These are phyloP conservation scores for Marronus borbonicus DNA, from an alignment of 2,888 invertebrate genomes.

Conservation along the genomic window DNA sequence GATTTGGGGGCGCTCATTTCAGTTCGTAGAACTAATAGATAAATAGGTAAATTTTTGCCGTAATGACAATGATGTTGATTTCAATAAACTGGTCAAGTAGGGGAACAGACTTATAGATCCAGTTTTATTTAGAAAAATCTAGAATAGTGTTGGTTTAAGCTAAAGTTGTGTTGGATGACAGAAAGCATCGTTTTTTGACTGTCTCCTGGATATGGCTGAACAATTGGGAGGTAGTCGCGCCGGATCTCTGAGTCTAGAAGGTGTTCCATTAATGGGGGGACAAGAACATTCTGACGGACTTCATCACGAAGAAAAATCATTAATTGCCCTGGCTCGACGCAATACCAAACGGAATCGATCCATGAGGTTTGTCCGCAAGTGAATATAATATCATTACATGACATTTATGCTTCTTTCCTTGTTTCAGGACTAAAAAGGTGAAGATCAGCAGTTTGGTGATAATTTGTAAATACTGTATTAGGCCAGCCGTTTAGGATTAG, in stretches of 20 bases:
- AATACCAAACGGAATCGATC: conserved; percentile 79
- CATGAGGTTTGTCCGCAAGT: conserved; percentile 75
- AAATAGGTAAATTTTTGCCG: conserved; percentile 41
- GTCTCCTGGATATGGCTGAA: conserved; percentile 94
- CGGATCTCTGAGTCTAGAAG: conserved; percentile 82
- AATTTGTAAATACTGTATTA: conserved; percentile 60
- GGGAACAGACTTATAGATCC: conserved; percentile 46
- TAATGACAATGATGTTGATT: conserved; percentile 36
- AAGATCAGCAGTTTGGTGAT: conserved; percentile 71
- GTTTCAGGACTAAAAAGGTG: conserved; percentile 96
- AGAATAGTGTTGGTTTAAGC: conserved; percentile 58
- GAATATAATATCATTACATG: neutral
- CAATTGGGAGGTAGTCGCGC: conserved; percentile 79
- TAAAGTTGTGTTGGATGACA: conserved; percentile 73
- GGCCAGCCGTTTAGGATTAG: conserved; percentile 51
- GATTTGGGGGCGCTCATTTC: conserved; percentile 45
- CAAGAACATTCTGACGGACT: conserved; percentile 65
- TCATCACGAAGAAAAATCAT: conserved; percentile 74
- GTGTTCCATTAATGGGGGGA: conserved; percentile 70
- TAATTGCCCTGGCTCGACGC: conserved; percentile 81
- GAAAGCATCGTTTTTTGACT: conserved; percentile 97
- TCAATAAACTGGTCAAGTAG: conserved; percentile 43
- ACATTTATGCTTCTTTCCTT: conserved; percentile 69
- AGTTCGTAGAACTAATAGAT: conserved; percentile 40
- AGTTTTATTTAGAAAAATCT: conserved; percentile 50